Percentiles rank a stretch among this genome's conserved stretches.
phyloP scores from a whole-genome alignment of 2,888 invertebrate species.

The Gastrophysa polygoni region DNA sequence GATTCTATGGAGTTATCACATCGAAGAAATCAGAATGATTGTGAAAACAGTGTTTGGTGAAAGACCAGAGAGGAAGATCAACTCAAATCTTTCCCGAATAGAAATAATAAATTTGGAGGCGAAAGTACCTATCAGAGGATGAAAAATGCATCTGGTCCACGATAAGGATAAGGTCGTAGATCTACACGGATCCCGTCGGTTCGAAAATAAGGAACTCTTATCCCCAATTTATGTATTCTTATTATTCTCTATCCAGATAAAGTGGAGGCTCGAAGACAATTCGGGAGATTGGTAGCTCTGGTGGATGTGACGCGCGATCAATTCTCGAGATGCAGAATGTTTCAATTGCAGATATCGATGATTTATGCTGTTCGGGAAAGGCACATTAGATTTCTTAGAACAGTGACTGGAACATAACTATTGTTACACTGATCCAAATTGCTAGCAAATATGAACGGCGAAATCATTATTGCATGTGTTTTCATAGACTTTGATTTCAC shows the following conservation, averaged over 20 bases:
- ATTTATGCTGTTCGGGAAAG: not conserved
- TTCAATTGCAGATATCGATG: constrained; percentile 42
- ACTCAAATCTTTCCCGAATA: not conserved
- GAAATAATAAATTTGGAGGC: not conserved
- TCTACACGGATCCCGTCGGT: not conserved
- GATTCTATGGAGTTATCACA: too few relatives aligned
- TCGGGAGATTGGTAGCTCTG: constrained; percentile 36
- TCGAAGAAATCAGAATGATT: too few relatives aligned
- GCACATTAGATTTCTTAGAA: too few relatives aligned
- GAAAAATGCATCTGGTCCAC: not conserved
- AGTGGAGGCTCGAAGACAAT: constrained; percentile 21
- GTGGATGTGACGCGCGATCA: constrained; percentile 46
- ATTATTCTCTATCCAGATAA: constrained; percentile 10
- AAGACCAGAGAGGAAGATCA: not conserved
- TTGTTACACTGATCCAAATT: too few relatives aligned
- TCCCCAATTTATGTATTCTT: constrained; percentile 8
- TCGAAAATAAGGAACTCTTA: not conserved
- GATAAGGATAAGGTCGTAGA: not conserved
- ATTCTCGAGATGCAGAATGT: constrained; percentile 45
- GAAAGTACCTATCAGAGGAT: not conserved
- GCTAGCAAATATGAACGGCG: too few relatives aligned
- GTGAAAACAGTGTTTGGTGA: too few relatives aligned
- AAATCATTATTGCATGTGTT: too few relatives aligned
- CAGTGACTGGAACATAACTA: too few relatives aligned
- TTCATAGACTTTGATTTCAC: too few relatives aligned